Conservation (phyloP, 1,140 invertebrate species). For the Zaprionus africanus region DNA sequence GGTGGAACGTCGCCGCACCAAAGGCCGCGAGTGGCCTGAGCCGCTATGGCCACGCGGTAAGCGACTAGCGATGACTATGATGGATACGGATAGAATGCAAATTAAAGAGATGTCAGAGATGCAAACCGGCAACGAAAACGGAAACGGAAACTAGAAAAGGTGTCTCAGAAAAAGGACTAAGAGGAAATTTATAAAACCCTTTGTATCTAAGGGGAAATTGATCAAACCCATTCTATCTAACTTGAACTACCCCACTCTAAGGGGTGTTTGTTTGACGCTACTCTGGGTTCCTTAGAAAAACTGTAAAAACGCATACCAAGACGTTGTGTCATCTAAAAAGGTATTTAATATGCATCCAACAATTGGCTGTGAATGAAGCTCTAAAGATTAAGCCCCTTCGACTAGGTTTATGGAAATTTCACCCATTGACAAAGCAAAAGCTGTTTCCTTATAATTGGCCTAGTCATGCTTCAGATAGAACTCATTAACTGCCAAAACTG, state of each 20-base stretch:
- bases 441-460: neutral
- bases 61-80: slow-evolving; percentile 38
- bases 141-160: neutral
- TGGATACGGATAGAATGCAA: slow-evolving; percentile 63
- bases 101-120: slow-evolving; percentile 69
- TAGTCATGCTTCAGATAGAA: neutral
- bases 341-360: too few relatives aligned
- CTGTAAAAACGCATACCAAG: too few relatives aligned
- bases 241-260: too few relatives aligned
- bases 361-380: too few relatives aligned
- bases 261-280: too few relatives aligned
- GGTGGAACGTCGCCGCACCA: slow-evolving; percentile 26
- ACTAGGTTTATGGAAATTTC: neutral
- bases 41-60: slow-evolving; percentile 19
- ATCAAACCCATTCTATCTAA: too few relatives aligned
- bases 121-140: slow-evolving; percentile 35
- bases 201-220: too few relatives aligned
- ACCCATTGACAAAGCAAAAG: neutral
- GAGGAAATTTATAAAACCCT: too few relatives aligned
- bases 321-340: too few relatives aligned
- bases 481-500: neutral
- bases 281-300: too few relatives aligned
- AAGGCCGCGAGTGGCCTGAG: slow-evolving; percentile 6
- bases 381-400: neutral
- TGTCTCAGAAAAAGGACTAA: too few relatives aligned